Evolutionary conservation across 2,888 invertebrate genomes (phyloP).

Genomic region (Caenorhabditis becei): DNA sequence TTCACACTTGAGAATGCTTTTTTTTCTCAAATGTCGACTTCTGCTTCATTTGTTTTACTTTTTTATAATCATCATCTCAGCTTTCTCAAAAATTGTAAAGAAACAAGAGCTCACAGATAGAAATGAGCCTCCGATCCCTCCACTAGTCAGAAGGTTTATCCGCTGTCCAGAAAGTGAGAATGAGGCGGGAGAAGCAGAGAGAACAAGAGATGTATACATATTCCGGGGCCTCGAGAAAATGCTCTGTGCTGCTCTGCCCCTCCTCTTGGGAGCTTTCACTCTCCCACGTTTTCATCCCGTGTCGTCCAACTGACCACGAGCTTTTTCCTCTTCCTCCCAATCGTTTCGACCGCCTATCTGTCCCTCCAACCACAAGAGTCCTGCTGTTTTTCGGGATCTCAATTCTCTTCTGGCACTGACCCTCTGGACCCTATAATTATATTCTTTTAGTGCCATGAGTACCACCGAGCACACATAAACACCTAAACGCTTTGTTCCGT

Average conservation of each 20-base stretch:
- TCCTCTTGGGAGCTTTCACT: constrained; percentile 41
- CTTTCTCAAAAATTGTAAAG: constrained; percentile 9
- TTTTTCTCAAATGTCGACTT: background rate
- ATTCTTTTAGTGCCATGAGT: background rate
- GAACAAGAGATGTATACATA: constrained; percentile 36
- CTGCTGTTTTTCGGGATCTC: background rate
- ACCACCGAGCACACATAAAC: constrained; percentile 6
- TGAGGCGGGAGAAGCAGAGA: constrained; percentile 12
- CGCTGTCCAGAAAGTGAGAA: constrained; percentile 3
- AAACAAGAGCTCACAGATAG: background rate
- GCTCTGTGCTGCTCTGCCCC: constrained; percentile 13
- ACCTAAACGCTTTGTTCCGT: constrained; percentile 9
- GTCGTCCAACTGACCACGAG: constrained; percentile 30
- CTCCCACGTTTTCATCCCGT: constrained; percentile 8
- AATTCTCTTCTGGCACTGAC: background rate
- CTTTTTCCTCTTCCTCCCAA: background rate
- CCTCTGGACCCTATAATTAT: constrained; percentile 5
- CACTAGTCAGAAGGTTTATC: constrained; percentile 19
- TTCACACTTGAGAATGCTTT: no score
- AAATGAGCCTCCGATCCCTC: background rate
- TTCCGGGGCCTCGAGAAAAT: constrained; percentile 18
- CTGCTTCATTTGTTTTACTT: background rate
- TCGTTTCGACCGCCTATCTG: constrained; percentile 29
- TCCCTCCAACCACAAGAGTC: background rate
- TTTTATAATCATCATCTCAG: no score